Percentiles rank a stretch among this genome's conserved stretches.
Evolutionary conservation across 2,113 vertebrate species (phyloP).

Genomic region (Bubo scandiacus): DNA sequence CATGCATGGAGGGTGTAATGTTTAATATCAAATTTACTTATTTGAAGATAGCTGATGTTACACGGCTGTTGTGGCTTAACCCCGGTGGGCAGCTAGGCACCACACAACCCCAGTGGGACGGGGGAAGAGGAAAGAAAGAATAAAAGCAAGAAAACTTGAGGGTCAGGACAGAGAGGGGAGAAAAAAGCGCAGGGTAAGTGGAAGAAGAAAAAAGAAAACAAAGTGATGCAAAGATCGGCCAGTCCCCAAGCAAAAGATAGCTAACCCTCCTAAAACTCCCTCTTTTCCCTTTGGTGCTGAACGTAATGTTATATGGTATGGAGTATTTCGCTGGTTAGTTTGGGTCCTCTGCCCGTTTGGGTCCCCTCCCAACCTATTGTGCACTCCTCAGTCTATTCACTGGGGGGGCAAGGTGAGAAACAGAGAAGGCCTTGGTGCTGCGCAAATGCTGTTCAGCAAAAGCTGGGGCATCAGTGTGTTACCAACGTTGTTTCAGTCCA

Average conservation of each 20-base stretch:
- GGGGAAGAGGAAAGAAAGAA: not conserved
- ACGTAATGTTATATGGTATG: not conserved
- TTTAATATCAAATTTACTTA: not conserved
- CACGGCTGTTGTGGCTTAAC: fast-evolving
- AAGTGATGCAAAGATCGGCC: not conserved
- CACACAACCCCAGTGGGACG: not conserved
- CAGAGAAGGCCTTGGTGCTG: not conserved
- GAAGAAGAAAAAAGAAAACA: not conserved
- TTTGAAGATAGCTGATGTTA: not conserved
- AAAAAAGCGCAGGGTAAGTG: not conserved
- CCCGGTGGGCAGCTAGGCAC: too few relatives aligned
- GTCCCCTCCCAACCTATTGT: not conserved
- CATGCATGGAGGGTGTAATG: not conserved
- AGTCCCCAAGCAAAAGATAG: not conserved
- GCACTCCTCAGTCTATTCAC: fast-evolving
- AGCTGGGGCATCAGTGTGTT: not conserved
- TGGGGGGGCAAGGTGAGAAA: not conserved
- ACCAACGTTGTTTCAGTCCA: not conserved
- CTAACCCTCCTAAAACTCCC: not conserved
- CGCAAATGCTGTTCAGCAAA: not conserved
- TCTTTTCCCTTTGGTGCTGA: not conserved
- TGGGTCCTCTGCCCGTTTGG: not conserved
- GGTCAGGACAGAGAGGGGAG: not conserved
- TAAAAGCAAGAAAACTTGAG: not conserved
- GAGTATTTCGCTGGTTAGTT: not conserved